Base-by-base conservation (phyloP, 2,113 vertebrate genomes). In the Aphyosemion australe region DNA sequence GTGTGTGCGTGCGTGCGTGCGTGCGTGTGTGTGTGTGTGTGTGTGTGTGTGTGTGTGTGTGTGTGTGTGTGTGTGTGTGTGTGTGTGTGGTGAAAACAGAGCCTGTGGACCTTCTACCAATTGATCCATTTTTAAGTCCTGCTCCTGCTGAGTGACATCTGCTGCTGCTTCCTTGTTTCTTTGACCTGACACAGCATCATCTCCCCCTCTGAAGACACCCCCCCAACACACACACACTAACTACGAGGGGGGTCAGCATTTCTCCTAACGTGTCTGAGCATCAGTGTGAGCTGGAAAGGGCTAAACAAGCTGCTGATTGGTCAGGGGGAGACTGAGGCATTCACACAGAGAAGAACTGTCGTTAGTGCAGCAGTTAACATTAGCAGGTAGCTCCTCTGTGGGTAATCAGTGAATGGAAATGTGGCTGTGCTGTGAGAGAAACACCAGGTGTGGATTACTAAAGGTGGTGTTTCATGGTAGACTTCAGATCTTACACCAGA, bases 311-410 rank as follows among this genome's bases (percentile, higher is more conserved):
- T 10, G 13, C 0, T 12, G 21, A 43, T 26, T 9, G 6, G 57
- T 34, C 55, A 19, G 14, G 5, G 8, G 3, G 41, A 26, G 6
- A 15, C 32, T 54, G 61, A 16, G 45, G 54, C 21, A 20, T 45
- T 26, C 26, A 26, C 26, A 26, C 26, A 26, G 26, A 65, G 21
- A 13, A n/a, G 0, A 39, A 37, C 34, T 59, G 31, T 39, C 59
- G 34, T 76, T 66, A 75, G 61, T 42, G 9, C 11, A 18, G 67
- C 50, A 48, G 60, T 79, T 70, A 77, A n/a, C 32, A 61, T 50
- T 46, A 31, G 59, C 14, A 43, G 21, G 61, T 56, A 37, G 60
- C 12, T 32, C 52, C 48, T 62, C 49, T 42, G 52, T 74, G 72
- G 56, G 58, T 52, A 51, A 65, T 54, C 69, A 57, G 48, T 71